phyloP scores from a whole-genome alignment of 2,113 vertebrate genomes.

The Cricetomys ansorgei region DNA sequence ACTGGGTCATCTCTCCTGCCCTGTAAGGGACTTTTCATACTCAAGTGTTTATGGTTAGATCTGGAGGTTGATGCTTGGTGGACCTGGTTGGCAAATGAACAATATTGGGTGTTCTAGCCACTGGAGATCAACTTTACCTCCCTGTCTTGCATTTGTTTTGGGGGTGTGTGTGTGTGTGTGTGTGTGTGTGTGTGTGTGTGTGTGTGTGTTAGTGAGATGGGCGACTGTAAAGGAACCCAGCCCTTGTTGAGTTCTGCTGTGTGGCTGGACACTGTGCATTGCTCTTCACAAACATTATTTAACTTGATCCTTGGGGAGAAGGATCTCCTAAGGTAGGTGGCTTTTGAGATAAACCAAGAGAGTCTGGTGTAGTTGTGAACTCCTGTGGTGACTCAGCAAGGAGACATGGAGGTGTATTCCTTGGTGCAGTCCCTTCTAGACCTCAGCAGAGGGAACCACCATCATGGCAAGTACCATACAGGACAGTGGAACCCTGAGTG shows the following conservation, averaged over 20 bases:
- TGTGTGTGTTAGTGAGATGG: not conserved
- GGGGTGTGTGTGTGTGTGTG: too few species aligned
- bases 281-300: not conserved
- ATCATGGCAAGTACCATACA: too few species aligned
- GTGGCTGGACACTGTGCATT: not conserved
- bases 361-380: too few species aligned
- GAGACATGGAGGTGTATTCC: too few species aligned
- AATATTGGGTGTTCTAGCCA: not conserved
- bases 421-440: too few species aligned
- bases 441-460: too few species aligned
- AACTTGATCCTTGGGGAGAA: not conserved
- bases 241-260: not conserved
- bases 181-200: too few species aligned
- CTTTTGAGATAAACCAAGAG: not conserved
- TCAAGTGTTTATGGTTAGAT: not conserved
- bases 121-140: not conserved
- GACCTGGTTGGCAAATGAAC: not conserved
- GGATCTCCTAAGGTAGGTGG: not conserved
- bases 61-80: not conserved
- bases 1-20: not conserved
- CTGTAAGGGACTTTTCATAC: not conserved
- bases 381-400: too few species aligned
- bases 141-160: not conserved
- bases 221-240: not conserved
- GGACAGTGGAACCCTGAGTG: too few species aligned